Conservation (phyloP, 2,888 invertebrate species). For the Melieria omissa region DNA sequence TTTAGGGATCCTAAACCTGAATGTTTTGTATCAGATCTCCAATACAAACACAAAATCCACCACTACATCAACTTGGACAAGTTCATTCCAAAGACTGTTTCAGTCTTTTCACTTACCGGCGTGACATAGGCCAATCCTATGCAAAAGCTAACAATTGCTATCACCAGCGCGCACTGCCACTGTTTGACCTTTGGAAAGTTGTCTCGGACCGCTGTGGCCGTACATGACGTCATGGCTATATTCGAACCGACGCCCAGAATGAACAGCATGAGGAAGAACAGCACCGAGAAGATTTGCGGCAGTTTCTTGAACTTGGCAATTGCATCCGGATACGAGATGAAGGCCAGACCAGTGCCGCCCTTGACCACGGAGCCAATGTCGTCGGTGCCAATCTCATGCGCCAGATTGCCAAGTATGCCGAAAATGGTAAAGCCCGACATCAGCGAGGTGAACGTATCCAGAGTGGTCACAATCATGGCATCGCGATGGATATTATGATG, state of each 20-base stretch:
- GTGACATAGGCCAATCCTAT: slow-evolving; percentile 74
- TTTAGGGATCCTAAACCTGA: no score
- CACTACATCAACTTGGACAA: background rate
- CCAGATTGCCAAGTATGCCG: slow-evolving; percentile 70
- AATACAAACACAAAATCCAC: background rate
- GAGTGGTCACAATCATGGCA: slow-evolving; percentile 69
- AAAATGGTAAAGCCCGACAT: slow-evolving; percentile 72
- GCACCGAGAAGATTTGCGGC: slow-evolving; percentile 71
- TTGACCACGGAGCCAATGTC: slow-evolving; percentile 69
- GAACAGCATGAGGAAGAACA: slow-evolving; percentile 71
- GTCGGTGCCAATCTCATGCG: slow-evolving; percentile 68
- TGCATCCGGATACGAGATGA: slow-evolving; percentile 72
- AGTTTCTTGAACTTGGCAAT: slow-evolving; percentile 69
- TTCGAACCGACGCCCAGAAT: slow-evolving; percentile 70
- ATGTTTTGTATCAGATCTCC: no score
- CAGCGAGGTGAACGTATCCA: slow-evolving; percentile 71
- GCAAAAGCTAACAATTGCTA: slow-evolving; percentile 69
- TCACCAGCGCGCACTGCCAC: slow-evolving; percentile 70
- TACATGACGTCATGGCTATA: slow-evolving; percentile 67
- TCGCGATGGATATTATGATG: slow-evolving; percentile 72
- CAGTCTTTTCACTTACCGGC: slow-evolving; percentile 69
- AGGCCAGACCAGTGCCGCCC: slow-evolving; percentile 70
- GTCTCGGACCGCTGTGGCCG: slow-evolving; percentile 68
- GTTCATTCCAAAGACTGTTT: no score
- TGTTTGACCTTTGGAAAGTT: slow-evolving; percentile 66